Evolutionary conservation across 2,113 vertebrate genomes (phyloP).

Genomic region (Dicentrarchus labrax): DNA sequence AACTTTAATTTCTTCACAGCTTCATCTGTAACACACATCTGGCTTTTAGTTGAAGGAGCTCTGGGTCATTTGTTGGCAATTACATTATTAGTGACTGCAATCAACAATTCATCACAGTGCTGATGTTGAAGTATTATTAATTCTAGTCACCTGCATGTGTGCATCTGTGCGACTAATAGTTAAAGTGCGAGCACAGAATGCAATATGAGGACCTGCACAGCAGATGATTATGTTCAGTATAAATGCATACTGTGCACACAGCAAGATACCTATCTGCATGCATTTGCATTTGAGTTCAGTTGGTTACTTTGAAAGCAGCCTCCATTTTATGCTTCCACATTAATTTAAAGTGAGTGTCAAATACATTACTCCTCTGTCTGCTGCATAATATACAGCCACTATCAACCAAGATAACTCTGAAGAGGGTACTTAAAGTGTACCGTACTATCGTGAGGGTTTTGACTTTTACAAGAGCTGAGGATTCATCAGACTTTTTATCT

Average conservation of each 20-base stretch:
- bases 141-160: not conserved
- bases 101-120: not conserved
- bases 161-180: not conserved
- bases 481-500: not conserved
- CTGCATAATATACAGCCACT: not conserved
- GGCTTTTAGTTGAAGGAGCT: not conserved
- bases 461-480: not conserved
- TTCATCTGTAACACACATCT: not conserved
- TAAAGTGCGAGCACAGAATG: not conserved
- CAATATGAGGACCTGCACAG: not conserved
- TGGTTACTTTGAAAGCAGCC: conserved; percentile 9
- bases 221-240: not conserved
- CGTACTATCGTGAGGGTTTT: not conserved
- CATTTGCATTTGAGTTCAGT: conserved; percentile 16
- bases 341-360: not conserved
- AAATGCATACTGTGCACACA: not conserved
- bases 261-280: not conserved
- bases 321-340: not conserved
- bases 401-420: not conserved
- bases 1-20: no score
- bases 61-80: not conserved
- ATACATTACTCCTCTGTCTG: not conserved
- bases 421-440: not conserved
- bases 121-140: not conserved
- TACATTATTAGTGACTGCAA: not conserved